Evolutionary conservation across 2,797 vertebrate genomes (phyloP).

Genomic region (Threskiornis aethiopicus): DNA sequence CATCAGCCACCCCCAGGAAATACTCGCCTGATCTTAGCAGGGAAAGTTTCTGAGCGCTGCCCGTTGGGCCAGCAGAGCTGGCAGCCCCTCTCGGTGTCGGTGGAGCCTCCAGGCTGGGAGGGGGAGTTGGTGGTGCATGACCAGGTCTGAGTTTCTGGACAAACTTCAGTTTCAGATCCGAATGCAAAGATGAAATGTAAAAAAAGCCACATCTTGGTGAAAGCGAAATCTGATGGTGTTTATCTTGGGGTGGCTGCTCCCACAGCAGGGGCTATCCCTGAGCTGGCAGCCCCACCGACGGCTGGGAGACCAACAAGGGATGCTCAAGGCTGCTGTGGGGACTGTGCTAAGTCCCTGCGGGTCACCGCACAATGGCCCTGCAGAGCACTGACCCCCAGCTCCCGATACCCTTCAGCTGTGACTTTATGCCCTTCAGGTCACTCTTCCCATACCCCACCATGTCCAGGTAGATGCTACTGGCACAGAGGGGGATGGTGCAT

Average conservation of each 20-base stretch:
- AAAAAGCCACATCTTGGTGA: neutral
- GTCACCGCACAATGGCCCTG: neutral
- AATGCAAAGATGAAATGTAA: neutral
- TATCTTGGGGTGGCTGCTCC: neutral
- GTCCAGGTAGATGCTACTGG: neutral
- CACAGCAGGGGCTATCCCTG: neutral
- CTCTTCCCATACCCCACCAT: neutral
- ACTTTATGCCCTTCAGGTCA: neutral
- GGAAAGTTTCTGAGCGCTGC: neutral
- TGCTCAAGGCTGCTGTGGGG: neutral
- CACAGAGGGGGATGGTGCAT: fast-evolving
- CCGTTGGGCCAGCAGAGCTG: neutral
- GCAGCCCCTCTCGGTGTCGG: fast-evolving
- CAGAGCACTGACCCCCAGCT: neutral
- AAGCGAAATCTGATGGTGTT: neutral
- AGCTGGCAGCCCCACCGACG: neutral
- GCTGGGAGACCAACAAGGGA: neutral
- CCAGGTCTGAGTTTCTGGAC: neutral
- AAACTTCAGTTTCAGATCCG: neutral
- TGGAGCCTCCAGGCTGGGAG: neutral
- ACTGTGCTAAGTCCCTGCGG: fast-evolving
- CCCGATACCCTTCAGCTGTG: neutral
- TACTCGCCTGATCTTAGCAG: fast-evolving
- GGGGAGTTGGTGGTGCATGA: neutral
- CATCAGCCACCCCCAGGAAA: neutral